Percentiles rank a stretch among this genome's conserved stretches.
Evolutionary conservation across 2,113 vertebrate genomes (phyloP).

Genomic region (Arvicanthis niloticus): DNA sequence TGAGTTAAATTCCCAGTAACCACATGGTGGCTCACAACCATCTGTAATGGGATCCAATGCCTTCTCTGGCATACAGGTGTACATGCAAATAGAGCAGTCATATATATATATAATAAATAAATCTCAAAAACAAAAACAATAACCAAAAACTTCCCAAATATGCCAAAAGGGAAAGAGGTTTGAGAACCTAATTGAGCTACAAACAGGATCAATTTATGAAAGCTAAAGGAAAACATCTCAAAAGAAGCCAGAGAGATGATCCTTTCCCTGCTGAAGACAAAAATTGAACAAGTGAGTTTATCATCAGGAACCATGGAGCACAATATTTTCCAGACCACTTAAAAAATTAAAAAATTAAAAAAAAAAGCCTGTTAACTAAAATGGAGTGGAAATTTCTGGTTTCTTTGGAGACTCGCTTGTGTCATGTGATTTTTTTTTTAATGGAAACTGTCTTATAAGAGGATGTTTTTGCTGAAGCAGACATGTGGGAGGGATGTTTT

Average conservation of each 20-base stretch:
- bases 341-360: neutral
- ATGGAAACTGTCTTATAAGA: too few relatives aligned
- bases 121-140: neutral
- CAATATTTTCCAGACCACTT: neutral
- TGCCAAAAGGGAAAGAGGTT: constrained; percentile 1
- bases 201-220: neutral
- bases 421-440: too few relatives aligned
- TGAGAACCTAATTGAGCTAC: neutral
- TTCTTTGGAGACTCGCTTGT: too few relatives aligned
- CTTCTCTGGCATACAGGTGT: too few relatives aligned
- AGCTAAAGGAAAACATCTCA: neutral
- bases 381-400: neutral
- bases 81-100: too few relatives aligned
- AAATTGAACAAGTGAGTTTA: neutral
- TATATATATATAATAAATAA: too few relatives aligned
- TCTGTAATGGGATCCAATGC: too few relatives aligned
- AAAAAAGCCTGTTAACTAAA: neutral
- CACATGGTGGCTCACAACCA: too few relatives aligned
- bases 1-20: too few relatives aligned
- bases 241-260: constrained; percentile 3
- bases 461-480: too few relatives aligned
- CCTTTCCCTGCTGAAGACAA: neutral
- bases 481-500: too few relatives aligned
- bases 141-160: neutral
- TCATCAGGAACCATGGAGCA: neutral